phyloP scores from a whole-genome alignment of 2,888 invertebrate genomes.

The Hemaris fuciformis region DNA sequence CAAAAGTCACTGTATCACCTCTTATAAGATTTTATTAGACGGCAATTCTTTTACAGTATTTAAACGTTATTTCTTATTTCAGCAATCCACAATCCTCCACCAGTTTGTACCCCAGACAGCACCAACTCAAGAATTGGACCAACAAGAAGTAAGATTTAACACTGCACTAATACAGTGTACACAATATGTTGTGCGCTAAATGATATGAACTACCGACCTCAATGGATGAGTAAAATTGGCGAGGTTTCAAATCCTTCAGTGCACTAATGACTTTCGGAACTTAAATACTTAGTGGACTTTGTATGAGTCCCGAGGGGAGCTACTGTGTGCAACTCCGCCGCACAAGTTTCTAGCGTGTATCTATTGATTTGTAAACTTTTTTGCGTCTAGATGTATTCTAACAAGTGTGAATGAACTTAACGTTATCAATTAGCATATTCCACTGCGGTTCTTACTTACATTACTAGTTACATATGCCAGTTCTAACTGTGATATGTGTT shows the following conservation, averaged over 20 bases:
- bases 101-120: slow-evolving; percentile 74
- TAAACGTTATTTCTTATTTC: slow-evolving; percentile 22
- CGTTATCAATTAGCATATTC: slow-evolving; percentile 4
- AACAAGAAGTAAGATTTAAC: slow-evolving; percentile 60
- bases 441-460: not conserved
- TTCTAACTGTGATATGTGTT: not conserved
- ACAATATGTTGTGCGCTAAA: not conserved
- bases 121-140: slow-evolving; percentile 74
- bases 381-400: not conserved
- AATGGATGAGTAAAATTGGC: not conserved
- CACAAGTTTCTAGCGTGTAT: not conserved
- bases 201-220: not conserved
- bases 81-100: slow-evolving; percentile 67
- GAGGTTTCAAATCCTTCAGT: not conserved
- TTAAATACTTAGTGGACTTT: not conserved
- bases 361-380: not conserved
- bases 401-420: not conserved
- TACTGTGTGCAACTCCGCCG: not conserved
- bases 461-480: not conserved
- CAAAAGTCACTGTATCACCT: not conserved
- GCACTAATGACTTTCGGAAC: not conserved
- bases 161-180: slow-evolving; percentile 5
- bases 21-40: no score
- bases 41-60: not conserved
- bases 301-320: not conserved